Evolutionary conservation across 2,888 invertebrate species (phyloP), one percentile per base, ranked within the genome.

Genomic region (Dolichomitus sp.): DNA sequence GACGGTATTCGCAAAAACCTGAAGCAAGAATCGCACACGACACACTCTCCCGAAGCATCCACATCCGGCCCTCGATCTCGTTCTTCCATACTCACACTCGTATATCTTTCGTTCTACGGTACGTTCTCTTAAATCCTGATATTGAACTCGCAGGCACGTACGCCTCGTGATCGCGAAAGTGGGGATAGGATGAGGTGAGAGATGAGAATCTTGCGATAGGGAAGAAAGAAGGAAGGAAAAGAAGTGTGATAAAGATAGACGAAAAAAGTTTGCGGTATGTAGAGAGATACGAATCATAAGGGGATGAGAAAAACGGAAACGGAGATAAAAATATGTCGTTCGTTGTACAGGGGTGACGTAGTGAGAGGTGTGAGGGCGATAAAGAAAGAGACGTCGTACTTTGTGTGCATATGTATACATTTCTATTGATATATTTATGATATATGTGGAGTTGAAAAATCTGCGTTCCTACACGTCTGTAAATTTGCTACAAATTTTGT

Each of bases 51-150:
- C 66, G 5, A 19, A 63, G 37, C 40, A 33, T 40, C 27, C 23
- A 27, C 52, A 68, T 54, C 73, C 65, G 72, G 70, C 33, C 27
- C 75, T 3, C 76, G 61, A 75, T 75, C 65, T 50, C 42, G 48
- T 42, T 57, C 37, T 50, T 33, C 37, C 66, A 72, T 63, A 37
- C 65, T 68, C 59, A 52, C 57, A 80, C 42, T 57, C 50, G 57
- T 66, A 45, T 73, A 83, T 70, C 69, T 77, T 63, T 59, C 42
- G 19, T 48, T 48, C 70, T 37, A 33, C 27, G 50, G 68, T 66
- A 75, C 54, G 76, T 76, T 77, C 77, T 80, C 80, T 83, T 80
- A 80, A 83, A 83, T 80, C 83, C 77, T 65, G 57, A 65, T 73
- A 54, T 70, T 77, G 57, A 57, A 73, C 77, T 80, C 59, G 73